phyloP scores from a whole-genome alignment of 2,113 vertebrate species.

The Nematolebias whitei region DNA sequence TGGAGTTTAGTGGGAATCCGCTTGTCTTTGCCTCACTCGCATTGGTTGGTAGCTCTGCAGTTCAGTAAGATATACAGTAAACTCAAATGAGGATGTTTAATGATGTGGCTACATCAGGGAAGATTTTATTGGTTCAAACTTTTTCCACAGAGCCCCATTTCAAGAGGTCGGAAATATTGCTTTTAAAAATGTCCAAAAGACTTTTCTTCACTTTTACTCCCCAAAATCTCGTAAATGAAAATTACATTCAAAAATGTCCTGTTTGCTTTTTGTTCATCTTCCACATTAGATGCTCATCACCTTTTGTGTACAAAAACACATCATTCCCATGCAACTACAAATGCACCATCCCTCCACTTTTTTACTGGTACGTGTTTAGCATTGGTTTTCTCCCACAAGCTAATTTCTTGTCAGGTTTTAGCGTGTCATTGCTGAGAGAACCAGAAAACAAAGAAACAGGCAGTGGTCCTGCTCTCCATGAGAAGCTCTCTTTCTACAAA shows the following conservation, averaged over 20 bases:
- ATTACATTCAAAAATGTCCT: conserved; percentile 63
- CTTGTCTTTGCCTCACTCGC: too few species aligned
- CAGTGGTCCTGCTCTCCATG: conserved; percentile 44
- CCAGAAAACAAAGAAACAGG: conserved; percentile 52
- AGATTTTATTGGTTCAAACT: too few species aligned
- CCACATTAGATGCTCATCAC: conserved; percentile 48
- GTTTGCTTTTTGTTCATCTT: conserved; percentile 51
- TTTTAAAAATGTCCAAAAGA: conserved; percentile 29
- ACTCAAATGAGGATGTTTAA: too few species aligned
- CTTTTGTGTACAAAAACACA: conserved; percentile 66
- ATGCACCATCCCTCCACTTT: conserved; percentile 3
- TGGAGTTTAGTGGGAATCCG: too few species aligned
- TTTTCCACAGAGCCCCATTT: too few species aligned
- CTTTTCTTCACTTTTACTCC: conserved; percentile 36
- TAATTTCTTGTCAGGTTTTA: conserved; percentile 48
- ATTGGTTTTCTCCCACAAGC: conserved; percentile 45
- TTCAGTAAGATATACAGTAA: too few species aligned
- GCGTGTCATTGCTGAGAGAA: conserved; percentile 35
- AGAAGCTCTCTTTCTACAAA: conserved; percentile 52
- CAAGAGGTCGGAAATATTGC: too few species aligned
- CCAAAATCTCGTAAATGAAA: conserved; percentile 24
- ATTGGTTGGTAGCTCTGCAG: too few species aligned
- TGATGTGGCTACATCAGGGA: too few species aligned
- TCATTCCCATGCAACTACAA: conserved; percentile 24
- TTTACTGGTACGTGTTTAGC: conserved; percentile 18